Conservation (phyloP, 2,888 invertebrate species). For the Dryobota labecula region DNA sequence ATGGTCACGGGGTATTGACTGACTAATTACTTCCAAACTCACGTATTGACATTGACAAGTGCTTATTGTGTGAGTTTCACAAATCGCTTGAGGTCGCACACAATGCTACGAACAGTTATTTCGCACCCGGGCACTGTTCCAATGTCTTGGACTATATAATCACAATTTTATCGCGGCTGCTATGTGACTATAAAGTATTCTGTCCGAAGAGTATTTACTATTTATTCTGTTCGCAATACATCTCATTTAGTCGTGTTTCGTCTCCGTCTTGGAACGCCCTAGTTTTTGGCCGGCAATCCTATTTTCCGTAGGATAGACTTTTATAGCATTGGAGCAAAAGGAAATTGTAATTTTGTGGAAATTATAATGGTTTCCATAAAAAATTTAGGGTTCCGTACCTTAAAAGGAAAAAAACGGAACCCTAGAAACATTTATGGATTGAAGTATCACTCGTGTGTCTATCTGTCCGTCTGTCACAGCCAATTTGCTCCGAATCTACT, state of each 20-base stretch:
- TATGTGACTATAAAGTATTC: conserved; percentile 67
- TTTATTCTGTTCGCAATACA: conserved; percentile 68
- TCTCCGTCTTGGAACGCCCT: conserved; percentile 56
- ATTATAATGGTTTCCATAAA: conserved; percentile 30
- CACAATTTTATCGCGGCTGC: conserved; percentile 75
- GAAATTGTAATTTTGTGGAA: conserved; percentile 53
- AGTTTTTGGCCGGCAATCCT: conserved; percentile 70
- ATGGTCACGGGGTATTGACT: conserved; percentile 58
- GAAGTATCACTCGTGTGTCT: too few species aligned
- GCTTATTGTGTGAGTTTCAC: conserved; percentile 53
- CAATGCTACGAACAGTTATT: conserved; percentile 44
- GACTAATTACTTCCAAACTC: conserved; percentile 68
- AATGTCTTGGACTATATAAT: conserved; percentile 77
- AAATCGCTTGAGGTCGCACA: conserved; percentile 54
- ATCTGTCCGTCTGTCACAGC: too few species aligned
- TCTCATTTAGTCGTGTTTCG: conserved; percentile 67
- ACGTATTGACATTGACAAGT: conserved; percentile 68
- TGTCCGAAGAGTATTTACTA: conserved; percentile 53
- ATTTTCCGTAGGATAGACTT: conserved; percentile 65
- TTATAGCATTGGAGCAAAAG: conserved; percentile 50
- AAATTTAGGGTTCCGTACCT: too few species aligned
- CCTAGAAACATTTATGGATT: too few species aligned
- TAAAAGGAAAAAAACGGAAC: too few species aligned
- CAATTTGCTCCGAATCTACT: too few species aligned
- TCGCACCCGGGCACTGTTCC: conserved; percentile 76